phyloP scores from a whole-genome alignment of 2,113 vertebrate genomes.

The Mormyrus lacerda region DNA sequence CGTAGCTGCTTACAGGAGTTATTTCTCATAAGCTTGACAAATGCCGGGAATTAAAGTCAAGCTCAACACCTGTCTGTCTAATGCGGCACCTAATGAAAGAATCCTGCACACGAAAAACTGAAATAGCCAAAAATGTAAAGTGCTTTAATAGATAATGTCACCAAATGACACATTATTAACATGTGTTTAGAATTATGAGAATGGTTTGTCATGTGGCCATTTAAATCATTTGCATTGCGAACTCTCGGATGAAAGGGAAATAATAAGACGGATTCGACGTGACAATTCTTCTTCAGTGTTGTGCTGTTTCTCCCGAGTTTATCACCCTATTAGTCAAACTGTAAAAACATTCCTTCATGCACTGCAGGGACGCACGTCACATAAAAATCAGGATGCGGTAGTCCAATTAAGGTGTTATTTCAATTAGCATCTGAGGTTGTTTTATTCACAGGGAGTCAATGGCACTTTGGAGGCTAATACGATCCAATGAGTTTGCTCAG shows the following conservation, averaged over 20 bases:
- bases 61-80: neutral
- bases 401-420: neutral
- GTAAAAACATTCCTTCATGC: neutral
- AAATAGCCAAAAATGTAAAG: neutral
- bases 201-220: neutral
- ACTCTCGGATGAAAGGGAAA: neutral
- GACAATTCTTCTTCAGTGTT: neutral
- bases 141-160: neutral
- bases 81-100: neutral
- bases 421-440: neutral
- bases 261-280: neutral
- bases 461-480: slow-evolving; percentile 34
- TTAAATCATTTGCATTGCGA: neutral
- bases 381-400: neutral
- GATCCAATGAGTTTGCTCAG: slow-evolving; percentile 35
- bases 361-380: neutral
- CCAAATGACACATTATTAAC: neutral
- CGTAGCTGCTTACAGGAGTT: neutral
- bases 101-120: neutral
- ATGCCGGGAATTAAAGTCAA: neutral
- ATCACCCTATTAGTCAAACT: neutral
- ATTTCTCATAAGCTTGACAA: neutral
- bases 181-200: neutral
- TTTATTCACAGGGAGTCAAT: neutral
- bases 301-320: neutral